Evolutionary conservation across 92 coral and sea anemone genomes (phyloP), one percentile per base, ranked within the genome.

Genomic region (Bergia puertoricense): DNA sequence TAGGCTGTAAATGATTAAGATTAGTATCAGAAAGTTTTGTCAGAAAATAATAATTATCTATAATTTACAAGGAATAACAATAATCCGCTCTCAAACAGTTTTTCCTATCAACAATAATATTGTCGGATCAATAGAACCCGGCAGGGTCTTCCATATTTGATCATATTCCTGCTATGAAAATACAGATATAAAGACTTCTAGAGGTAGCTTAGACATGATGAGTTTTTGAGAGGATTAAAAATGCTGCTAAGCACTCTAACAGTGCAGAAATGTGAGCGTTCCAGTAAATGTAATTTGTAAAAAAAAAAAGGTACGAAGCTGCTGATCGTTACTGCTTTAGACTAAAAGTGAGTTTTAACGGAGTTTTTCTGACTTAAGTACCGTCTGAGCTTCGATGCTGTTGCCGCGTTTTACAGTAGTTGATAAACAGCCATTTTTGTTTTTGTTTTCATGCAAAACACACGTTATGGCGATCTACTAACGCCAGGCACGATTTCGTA

Each of bases 1-100:
- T 72, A 46, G 15, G 20, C 45, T 79, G 44, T 6, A 73, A 48
- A 83, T 46, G 66, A 71, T 36, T 16, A 69, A 45, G 87, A 84
- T 69, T 20, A 45, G 15, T n/a, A 71, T 72, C 68, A 22, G 66
- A 84, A 68, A 30, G 87, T 84, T 84, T 84, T 84, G 87, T 84
- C 78, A 68, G 79, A 84, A 84, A 84, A 84, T 84, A 84, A 50
- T 37, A 57, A 50, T 48, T 84, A 73, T 9, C 69, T 69, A 0
- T 46, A 44, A 71, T 71, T 36, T 69, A 84, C 68, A 50, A n/a
- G 66, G 39, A 84, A 84, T 14, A 84, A 69, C 87, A 84, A 72
- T 66, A 36, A 71, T 11, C 87, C 79, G 79, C 87, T 45, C 36
- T 74, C 79, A 84, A 82, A 82, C 76, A 66, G 37, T 46, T 37